Evolutionary conservation across 37 sponge, comb jelly and placozoan species (phyloP), one percentile per base, ranked within the genome.

Genomic region (Crambe crambe): DNA sequence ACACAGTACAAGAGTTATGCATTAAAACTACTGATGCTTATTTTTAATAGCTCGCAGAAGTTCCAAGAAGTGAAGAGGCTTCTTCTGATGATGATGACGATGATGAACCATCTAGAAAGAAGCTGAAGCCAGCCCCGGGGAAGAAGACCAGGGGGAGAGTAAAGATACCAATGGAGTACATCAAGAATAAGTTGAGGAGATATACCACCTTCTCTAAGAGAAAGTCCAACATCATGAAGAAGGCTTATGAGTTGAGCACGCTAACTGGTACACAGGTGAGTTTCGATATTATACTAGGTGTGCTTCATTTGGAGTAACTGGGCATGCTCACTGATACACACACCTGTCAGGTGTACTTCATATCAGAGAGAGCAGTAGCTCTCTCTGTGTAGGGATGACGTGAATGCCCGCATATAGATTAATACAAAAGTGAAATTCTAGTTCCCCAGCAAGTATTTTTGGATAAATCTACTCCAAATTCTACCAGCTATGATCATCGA

Each of bases 171-270:
- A 99, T 99, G 97, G 91, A 99, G 80, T 99, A 97, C 79, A 99
- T 99, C 79, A 92, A 92, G 73, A 94, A 99, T 87, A 99, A 99
- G 74, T 74, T 96, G 74, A 58, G 97, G 42, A 77, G 99, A 29
- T 99, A 96, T 87, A 99, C 99, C 58, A 99, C 99, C 66, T 99
- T 99, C 86, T 92, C 93, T 58, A 99, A 99, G 85, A 80, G 99
- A 71, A 99, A 99, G 63, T 94, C 94, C 58, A 96, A 96, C 4
- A 96, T 99, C 85, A 99, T 99, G 99, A 99, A 99, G 79, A 99
- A 99, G 83, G 99, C 99, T 20, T 99, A 94, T 76, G 99, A 99
- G 73, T 73, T 99, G 75, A 92, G 95, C 69, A 99, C 99, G 10
- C 89, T 99, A 40, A 99, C 99, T 57, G 99, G 99, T 5, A 99